phyloP scores from a whole-genome alignment of 2,888 invertebrate species.

The Petrophora chlorosata region DNA sequence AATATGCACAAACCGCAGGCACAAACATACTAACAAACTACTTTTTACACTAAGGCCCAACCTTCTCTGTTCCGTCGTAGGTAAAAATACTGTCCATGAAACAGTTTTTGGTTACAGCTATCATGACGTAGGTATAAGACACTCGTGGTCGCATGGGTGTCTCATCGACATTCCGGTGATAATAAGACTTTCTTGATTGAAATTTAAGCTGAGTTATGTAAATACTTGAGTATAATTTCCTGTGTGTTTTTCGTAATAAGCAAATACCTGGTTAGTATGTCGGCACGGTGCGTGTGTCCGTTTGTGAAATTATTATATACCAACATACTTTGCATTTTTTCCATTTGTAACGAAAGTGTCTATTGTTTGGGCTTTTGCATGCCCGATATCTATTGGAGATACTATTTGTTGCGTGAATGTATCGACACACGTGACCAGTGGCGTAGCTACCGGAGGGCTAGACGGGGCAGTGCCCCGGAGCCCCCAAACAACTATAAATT shows the following conservation, averaged over 20 bases:
- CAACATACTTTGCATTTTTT: conserved; percentile 21
- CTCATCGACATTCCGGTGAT: no score
- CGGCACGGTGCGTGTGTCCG: conserved; percentile 6
- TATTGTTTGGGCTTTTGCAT: conserved; percentile 10
- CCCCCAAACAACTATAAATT: no score
- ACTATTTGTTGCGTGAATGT: not conserved
- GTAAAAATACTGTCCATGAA: no score
- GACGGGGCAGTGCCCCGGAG: no score
- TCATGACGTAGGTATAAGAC: no score
- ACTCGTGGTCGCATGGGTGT: no score
- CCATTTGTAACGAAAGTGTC: conserved; percentile 18
- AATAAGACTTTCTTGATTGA: not conserved
- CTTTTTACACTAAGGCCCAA: no score
- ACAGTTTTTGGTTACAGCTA: no score
- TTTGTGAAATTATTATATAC: conserved; percentile 23
- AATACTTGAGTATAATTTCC: conserved; percentile 11
- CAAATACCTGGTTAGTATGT: conserved; percentile 13
- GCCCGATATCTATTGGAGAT: not conserved
- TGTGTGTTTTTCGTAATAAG: conserved; percentile 28
- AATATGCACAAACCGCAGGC: no score
- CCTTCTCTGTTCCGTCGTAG: no score
- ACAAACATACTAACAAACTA: no score
- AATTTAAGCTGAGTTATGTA: not conserved
- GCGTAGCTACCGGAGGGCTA: no score
- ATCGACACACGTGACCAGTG: not conserved